Base-by-base conservation (phyloP, 2,888 invertebrate genomes). In the Meandrusa payeni region DNA sequence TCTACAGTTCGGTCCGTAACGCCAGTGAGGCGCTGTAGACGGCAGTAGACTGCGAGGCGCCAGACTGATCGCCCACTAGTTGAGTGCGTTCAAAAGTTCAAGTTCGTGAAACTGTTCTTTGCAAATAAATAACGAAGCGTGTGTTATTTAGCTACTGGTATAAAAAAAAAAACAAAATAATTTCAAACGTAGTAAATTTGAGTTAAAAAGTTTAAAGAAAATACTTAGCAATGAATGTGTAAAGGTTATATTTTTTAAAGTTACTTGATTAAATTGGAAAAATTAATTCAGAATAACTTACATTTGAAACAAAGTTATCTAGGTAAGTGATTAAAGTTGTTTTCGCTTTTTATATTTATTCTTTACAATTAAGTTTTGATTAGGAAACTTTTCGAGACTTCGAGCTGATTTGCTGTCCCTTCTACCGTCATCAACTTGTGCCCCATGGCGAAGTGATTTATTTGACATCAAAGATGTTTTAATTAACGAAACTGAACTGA, bases 11-110 rank as follows among this genome's bases (percentile, higher is more conserved):
- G 11, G 11, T 9, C 20, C 12, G 22, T n/a, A 33, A 22, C 11
- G 13, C 2, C 6, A 1, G 11, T 22, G 22, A 22, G 12, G 37
- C 37, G 37, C 26, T 6, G 15, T n/a, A 11, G 7, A 28, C 40
- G 40, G 34, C 45, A 40, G 45, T 41, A 45, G 40, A 45, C 40
- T 11, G 34, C 27, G 29, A 40, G 40, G 45, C 45, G 45, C 40
- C 40, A 29, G 9, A 23, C 17, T 15, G 34, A 40, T 23, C 39
- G 45, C 34, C 40, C 45, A 40, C 40, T 22, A 45, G 45, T 45
- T 40, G 43, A 43, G 43, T 17, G 43, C 38, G 38, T 17, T 34
- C 36, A 5, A 9, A 13, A 46, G 31, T 37, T 43, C 43, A 38
- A 27, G 34, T 34, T 39, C 39, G 37, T 23, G 10, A 13, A 10